Conservation (phyloP, 2,797 vertebrate genomes). For the Loriculus beryllinus region DNA sequence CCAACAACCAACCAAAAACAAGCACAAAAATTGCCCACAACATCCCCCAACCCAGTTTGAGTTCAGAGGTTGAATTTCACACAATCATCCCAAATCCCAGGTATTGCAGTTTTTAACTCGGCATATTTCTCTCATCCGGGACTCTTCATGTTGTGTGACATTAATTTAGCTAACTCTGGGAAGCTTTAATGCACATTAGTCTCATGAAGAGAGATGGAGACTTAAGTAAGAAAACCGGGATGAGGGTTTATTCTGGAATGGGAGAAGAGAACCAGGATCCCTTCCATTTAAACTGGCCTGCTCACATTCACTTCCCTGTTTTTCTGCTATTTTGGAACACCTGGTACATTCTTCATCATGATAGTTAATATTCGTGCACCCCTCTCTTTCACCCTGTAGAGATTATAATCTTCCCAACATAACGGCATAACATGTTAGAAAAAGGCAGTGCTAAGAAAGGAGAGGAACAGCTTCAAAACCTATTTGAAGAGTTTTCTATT, state of each 20-base stretch:
- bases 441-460: neutral
- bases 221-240: neutral
- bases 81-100: neutral
- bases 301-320: neutral
- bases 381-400: neutral
- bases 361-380: neutral
- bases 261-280: neutral
- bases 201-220: neutral
- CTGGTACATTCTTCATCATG: neutral
- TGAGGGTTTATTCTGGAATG: neutral
- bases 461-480: neutral
- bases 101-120: neutral
- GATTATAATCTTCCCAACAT: neutral
- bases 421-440: neutral
- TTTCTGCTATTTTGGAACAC: neutral
- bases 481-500: neutral
- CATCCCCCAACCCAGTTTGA: neutral
- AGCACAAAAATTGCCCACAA: neutral
- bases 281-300: neutral
- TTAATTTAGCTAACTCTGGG: neutral
- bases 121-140: neutral
- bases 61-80: neutral
- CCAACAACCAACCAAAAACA: neutral
- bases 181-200: neutral
- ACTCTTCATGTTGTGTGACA: neutral